These are phyloP conservation scores for Mus minutoides DNA, from an alignment of 2,797 vertebrate genomes.

Conservation along the genomic window DNA sequence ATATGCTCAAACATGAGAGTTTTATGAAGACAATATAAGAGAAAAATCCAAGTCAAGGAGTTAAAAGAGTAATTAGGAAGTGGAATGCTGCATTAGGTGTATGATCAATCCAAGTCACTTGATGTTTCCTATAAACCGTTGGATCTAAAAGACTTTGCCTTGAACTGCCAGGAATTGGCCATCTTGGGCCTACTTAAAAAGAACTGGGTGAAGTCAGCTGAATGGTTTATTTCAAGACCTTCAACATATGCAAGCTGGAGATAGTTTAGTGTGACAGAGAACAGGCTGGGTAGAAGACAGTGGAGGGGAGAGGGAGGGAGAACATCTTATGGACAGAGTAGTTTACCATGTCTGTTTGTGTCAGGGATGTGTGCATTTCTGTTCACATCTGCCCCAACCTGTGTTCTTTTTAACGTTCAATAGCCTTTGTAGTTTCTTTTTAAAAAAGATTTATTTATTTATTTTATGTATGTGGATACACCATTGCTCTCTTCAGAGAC, in stretches of 20 bases:
- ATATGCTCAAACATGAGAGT: neutral
- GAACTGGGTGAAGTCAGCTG: neutral
- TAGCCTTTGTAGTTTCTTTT: too few species aligned
- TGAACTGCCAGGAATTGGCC: neutral
- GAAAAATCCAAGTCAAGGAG: neutral
- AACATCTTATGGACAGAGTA: neutral
- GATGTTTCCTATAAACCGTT: neutral
- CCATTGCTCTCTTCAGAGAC: too few species aligned
- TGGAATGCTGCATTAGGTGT: neutral
- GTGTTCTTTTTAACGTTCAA: neutral
- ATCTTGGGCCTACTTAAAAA: neutral
- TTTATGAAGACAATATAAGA: neutral
- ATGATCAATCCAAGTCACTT: neutral
- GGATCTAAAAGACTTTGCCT: neutral
- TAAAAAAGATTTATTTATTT: too few species aligned
- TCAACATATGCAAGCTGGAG: neutral
- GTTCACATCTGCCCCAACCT: neutral
- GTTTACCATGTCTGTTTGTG: neutral
- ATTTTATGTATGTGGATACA: too few species aligned
- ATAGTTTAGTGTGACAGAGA: neutral
- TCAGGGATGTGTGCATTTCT: neutral
- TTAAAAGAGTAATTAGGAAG: neutral
- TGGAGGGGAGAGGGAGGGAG: neutral
- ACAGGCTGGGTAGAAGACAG: neutral
- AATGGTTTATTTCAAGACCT: neutral